phyloP scores from a whole-genome alignment of 2,888 invertebrate species.

The Lingula anatina region DNA sequence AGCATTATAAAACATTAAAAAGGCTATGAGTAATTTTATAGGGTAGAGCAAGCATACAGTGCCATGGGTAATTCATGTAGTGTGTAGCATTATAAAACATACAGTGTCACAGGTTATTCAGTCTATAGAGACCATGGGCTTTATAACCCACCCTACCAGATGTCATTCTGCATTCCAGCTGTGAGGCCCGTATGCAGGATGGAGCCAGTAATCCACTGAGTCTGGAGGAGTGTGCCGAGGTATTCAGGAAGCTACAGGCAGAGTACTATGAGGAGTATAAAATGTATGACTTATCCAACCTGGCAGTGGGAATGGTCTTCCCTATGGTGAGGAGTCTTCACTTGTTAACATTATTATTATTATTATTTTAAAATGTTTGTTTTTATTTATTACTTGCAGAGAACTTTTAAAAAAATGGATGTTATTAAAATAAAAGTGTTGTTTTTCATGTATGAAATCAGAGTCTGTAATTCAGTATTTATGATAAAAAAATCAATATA shows the following conservation, averaged over 20 bases:
- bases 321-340: constrained; percentile 67
- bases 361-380: too few species aligned
- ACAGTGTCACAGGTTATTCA: too few species aligned
- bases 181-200: constrained; percentile 30
- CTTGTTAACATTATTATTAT: too few species aligned
- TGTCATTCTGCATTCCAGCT: constrained; percentile 13
- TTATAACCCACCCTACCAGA: not conserved
- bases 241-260: constrained; percentile 38
- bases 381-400: too few species aligned
- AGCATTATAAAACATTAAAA: not conserved
- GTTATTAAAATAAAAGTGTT: too few species aligned
- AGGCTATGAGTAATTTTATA: not conserved
- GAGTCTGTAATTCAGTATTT: too few species aligned
- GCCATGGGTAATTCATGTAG: constrained; percentile 22
- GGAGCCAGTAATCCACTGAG: constrained; percentile 55
- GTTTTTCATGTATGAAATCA: too few species aligned
- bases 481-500: too few species aligned
- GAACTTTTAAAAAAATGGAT: not conserved
- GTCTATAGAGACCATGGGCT: not conserved
- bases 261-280: constrained; percentile 61
- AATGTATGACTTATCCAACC: constrained; percentile 74
- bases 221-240: constrained; percentile 36
- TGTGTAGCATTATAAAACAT: too few species aligned
- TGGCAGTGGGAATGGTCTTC: constrained; percentile 79
- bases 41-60: not conserved